Conservation (phyloP, 2,888 invertebrate genomes). For the Sarcophaga rosellei region DNA sequence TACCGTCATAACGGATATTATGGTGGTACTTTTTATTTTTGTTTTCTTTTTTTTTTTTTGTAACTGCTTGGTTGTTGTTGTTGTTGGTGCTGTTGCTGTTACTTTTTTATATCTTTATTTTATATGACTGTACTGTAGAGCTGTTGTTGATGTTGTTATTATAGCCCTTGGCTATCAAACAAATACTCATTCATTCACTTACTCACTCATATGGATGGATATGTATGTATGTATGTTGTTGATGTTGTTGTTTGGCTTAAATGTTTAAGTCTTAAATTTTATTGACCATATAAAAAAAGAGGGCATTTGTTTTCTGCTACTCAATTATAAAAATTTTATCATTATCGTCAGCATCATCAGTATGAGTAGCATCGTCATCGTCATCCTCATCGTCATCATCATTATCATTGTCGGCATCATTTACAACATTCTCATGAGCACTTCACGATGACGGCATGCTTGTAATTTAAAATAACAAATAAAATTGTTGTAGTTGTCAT, state of each 20-base stretch:
- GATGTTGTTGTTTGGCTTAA: conserved; percentile 5
- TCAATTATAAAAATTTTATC: conserved; percentile 41
- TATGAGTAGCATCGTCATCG: background rate
- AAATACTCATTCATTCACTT: background rate
- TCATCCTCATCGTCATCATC: background rate
- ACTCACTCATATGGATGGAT: background rate
- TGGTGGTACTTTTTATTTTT: conserved; percentile 11
- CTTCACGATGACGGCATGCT: background rate
- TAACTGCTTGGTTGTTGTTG: background rate
- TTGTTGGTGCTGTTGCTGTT: conserved; percentile 3
- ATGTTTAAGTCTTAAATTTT: conserved; percentile 34
- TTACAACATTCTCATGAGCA: background rate
- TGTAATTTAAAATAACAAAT: background rate
- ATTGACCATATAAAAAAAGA: conserved; percentile 56
- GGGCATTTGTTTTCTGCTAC: conserved; percentile 31
- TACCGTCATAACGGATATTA: conserved; percentile 47
- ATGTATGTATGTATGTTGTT: conserved; percentile 1
- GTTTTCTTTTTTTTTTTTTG: conserved; percentile 24
- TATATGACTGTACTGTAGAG: background rate
- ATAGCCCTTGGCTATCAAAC: background rate
- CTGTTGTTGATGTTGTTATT: background rate
- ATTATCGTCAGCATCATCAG: background rate
- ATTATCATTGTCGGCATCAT: background rate
- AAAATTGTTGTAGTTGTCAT: background rate
- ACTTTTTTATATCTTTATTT: conserved; percentile 16